Percentiles rank a stretch among this genome's conserved stretches.
These are phyloP conservation scores for Leptinotarsa undecemlineata DNA, from an alignment of 1,140 invertebrate genomes.

Conservation along the genomic window DNA sequence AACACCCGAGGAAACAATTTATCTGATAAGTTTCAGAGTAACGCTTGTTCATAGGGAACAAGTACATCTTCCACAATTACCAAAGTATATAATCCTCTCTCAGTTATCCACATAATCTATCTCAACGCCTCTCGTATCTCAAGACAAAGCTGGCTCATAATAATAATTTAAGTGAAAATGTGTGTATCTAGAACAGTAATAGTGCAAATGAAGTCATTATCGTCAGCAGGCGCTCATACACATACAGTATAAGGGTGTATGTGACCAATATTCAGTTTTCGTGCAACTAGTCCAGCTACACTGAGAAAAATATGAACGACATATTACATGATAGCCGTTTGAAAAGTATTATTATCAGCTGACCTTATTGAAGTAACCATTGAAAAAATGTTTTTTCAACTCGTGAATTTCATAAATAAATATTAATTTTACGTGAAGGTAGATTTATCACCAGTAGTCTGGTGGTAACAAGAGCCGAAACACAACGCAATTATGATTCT, in stretches of 20 bases:
- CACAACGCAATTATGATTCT: too few relatives aligned
- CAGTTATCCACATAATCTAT: background rate
- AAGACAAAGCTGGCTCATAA: constrained; percentile 1
- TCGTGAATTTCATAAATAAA: too few relatives aligned
- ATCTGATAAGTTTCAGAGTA: background rate
- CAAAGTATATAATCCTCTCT: background rate
- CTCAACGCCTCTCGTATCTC: background rate
- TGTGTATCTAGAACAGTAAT: constrained; percentile 12
- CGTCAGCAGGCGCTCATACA: constrained; percentile 11
- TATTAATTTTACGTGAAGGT: too few relatives aligned
- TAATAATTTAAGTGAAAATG: constrained; percentile 15
- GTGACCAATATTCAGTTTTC: background rate
- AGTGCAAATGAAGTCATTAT: constrained; percentile 15
- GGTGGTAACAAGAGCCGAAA: too few relatives aligned
- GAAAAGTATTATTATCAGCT: too few relatives aligned
- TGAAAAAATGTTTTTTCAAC: too few relatives aligned
- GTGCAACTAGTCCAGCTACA: background rate
- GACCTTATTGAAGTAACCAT: too few relatives aligned
- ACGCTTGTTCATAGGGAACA: background rate
- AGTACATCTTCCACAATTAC: constrained; percentile 5
- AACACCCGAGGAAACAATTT: background rate
- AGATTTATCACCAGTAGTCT: too few relatives aligned
- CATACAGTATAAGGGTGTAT: background rate
- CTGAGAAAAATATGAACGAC: too few relatives aligned
- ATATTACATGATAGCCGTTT: too few relatives aligned